A percentile compares a stretch with the other conserved stretches of the same genome.
Conservation (phyloP, 2,113 vertebrate genomes). For the Balaeniceps rex region DNA sequence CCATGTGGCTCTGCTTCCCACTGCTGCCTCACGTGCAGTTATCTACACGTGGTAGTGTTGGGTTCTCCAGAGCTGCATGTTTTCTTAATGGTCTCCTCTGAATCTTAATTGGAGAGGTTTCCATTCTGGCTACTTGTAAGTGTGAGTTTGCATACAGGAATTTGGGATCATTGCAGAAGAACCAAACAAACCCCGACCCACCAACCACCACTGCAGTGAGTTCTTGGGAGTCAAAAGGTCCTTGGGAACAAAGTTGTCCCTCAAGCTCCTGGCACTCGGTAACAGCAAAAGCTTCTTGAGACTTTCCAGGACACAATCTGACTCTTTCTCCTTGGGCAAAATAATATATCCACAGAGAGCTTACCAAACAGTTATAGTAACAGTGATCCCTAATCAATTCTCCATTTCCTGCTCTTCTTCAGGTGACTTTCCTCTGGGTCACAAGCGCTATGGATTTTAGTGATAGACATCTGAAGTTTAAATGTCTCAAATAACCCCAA, state of each 20-base stretch:
- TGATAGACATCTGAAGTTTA: neutral
- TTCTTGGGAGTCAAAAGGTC: neutral
- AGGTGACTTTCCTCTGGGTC: neutral
- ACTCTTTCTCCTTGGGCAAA: neutral
- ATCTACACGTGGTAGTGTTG: fast-evolving
- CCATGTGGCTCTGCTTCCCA: neutral
- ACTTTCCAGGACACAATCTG: neutral
- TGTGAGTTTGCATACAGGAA: neutral
- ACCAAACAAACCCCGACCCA: neutral
- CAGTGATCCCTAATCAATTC: neutral
- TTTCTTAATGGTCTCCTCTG: neutral
- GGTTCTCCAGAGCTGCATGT: neutral
- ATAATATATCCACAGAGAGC: neutral
- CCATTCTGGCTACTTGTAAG: neutral
- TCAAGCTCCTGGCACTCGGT: neutral
- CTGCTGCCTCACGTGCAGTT: neutral
- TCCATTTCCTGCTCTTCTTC: neutral
- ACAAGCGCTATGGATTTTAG: neutral
- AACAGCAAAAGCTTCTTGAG: neutral
- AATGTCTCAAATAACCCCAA: neutral
- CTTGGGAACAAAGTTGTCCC: neutral
- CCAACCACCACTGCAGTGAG: neutral
- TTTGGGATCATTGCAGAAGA: neutral
- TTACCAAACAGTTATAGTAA: neutral
- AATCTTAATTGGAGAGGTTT: neutral